phyloP scores from a whole-genome alignment of 92 coral and sea anemone genomes.

The Bergia puertoricense region DNA sequence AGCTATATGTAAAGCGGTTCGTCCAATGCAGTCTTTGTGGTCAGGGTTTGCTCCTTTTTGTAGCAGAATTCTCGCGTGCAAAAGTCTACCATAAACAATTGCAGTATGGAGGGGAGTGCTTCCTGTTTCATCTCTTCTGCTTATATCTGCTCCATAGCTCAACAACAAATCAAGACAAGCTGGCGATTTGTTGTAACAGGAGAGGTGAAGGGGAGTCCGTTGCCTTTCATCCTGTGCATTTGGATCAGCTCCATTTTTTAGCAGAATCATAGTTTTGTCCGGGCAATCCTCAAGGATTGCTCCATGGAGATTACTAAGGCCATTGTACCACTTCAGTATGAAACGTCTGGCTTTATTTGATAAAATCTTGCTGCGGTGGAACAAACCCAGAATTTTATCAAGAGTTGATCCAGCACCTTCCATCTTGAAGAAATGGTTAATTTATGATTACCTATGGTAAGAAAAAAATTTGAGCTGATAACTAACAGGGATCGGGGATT shows the following conservation, averaged over 20 bases:
- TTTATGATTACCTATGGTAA: background rate
- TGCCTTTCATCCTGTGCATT: background rate
- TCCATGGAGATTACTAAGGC: background rate
- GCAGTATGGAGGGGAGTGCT: conserved; percentile 5
- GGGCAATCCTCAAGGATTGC: background rate
- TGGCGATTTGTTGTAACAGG: background rate
- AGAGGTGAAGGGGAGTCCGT: background rate
- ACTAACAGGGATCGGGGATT: no score
- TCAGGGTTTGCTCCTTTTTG: background rate
- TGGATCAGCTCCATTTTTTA: background rate
- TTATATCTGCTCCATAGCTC: background rate
- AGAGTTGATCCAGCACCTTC: no score
- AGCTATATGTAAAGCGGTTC: background rate
- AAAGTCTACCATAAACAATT: background rate
- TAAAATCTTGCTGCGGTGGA: background rate
- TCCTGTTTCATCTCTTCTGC: background rate
- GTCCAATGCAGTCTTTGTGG: background rate
- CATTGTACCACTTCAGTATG: background rate
- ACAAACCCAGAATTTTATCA: background rate
- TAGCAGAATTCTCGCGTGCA: background rate
- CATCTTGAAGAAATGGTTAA: background rate
- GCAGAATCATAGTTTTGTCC: background rate
- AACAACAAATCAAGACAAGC: background rate
- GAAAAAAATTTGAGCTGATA: background rate
- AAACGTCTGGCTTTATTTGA: background rate